Base-by-base conservation (phyloP, 2,888 invertebrate genomes). In the Tachina fera region DNA sequence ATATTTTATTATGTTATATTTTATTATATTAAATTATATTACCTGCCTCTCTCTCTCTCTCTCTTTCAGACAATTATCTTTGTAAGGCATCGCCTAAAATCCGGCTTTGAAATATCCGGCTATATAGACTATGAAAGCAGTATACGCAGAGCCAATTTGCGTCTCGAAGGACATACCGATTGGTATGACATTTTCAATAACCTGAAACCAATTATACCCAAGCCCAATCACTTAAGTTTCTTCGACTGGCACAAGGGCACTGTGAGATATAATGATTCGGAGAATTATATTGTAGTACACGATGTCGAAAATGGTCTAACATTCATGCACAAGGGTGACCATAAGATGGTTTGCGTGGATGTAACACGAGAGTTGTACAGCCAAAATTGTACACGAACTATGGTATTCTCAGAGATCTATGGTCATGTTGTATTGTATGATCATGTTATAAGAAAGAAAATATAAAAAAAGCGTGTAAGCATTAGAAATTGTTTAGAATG, bases 311-410 rank as follows among this genome's bases (percentile, higher is more conserved):
- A 93, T 83, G 97, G 97, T 0, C 91, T 97, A 41, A 92, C 96
- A 49, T 97, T 97, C 89, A 96, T 96, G 93, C 97, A 97, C 90
- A 95, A 95, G 74, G 95, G 96, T 87, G 97, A 97, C 90, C 94
- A 96, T 88, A 96, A 96, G 92, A 94, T 95, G 56, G 94, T 97
- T 67, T 95, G 94, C 88, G 95, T 96, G 0, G 96, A 97, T 90
- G 96, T 96, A 0, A 90, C 91, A 1, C 56, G 74, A 1, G 92
- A 93, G 45, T 92, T 93, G 0, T 95, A 96, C 0, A 96, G 96
- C 0, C 94, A 95, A 87, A 96, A 96, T 91, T 96, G 96, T 0
- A 94, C 94, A 3, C 94, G 96, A 85, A 93, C 94, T 70, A 93
- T 95, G 71, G 92, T 96, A 16, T 93, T 93, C 86, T 95, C 96